Evolutionary conservation across 1,140 invertebrate genomes (phyloP).

Genomic region (Ceratosolen solmsi): DNA sequence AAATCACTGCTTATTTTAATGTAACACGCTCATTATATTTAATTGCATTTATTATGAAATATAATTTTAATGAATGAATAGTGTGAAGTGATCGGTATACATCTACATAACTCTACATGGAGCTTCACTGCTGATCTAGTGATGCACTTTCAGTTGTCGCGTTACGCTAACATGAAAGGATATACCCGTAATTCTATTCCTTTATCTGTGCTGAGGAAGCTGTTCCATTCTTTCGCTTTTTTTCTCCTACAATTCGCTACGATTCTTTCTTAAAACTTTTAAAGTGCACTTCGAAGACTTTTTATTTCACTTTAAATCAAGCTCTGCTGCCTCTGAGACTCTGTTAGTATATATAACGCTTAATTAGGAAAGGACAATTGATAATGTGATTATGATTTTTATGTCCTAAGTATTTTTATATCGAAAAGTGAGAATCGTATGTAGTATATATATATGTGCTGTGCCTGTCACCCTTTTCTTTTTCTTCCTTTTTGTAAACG

Average conservation of each 20-base stretch:
- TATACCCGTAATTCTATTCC: conserved; percentile 4
- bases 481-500: no score
- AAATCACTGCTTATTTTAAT: no score
- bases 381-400: no score
- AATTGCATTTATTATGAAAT: no score
- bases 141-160: conserved; percentile 12
- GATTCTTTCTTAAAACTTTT: conserved; percentile 33
- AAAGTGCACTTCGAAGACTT: conserved; percentile 36
- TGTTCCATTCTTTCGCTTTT: neutral
- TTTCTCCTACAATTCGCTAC: neutral
- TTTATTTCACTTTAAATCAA: conserved; percentile 49
- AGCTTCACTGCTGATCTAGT: neutral
- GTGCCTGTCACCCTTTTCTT: no score
- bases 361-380: neutral
- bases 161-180: neutral
- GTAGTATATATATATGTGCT: no score
- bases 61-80: no score
- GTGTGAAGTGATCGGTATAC: no score
- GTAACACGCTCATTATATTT: no score
- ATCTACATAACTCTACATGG: neutral
- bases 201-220: conserved; percentile 9
- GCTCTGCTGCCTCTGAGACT: neutral
- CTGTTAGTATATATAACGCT: neutral
- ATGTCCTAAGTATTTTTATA: no score
- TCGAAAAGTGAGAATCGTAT: no score